Evolutionary conservation across 2,113 vertebrate species (phyloP).

Genomic region (Synodontis membranacea): DNA sequence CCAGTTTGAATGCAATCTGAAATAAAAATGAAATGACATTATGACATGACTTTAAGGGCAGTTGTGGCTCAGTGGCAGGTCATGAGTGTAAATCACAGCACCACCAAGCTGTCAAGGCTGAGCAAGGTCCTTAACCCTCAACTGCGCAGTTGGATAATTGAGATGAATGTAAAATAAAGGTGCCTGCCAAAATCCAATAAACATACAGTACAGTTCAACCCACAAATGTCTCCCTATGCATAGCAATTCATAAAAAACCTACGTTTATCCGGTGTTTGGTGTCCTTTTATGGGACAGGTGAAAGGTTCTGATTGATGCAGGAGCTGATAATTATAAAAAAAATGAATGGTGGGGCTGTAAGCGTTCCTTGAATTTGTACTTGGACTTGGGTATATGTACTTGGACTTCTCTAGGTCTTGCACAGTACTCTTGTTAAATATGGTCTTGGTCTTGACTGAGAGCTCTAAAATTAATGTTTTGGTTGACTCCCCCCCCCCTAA

Average conservation of each 20-base stretch:
- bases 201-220: not conserved
- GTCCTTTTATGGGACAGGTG: not conserved
- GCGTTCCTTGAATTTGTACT: not conserved
- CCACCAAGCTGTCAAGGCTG: not conserved
- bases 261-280: not conserved
- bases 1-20: not conserved
- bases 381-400: not conserved
- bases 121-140: not conserved
- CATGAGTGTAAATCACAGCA: not conserved
- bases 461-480: not conserved
- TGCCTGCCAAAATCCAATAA: not conserved
- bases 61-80: not conserved
- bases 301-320: not conserved
- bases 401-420: not conserved
- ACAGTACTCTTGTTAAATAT: not conserved
- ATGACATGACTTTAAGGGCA: not conserved
- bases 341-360: not conserved
- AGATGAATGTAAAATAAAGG: not conserved
- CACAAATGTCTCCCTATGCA: not conserved
- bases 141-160: not conserved
- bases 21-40: not conserved
- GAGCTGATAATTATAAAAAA: not conserved
- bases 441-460: not conserved
- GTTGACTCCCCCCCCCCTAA: not conserved
- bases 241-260: not conserved